Conservation (phyloP, 2,888 invertebrate genomes). For the Geophilus truncorum region DNA sequence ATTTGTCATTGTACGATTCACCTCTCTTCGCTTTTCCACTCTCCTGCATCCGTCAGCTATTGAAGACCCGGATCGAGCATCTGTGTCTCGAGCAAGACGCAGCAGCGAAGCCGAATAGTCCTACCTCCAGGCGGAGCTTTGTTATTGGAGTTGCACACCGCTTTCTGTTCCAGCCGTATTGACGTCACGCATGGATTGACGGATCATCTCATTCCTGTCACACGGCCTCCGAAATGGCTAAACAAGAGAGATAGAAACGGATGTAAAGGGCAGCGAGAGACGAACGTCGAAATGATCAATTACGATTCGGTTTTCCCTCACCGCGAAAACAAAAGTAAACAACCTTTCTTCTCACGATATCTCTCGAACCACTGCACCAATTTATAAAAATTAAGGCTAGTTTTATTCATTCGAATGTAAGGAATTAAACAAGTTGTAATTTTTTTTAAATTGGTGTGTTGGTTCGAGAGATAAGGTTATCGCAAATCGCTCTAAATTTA, state of each 20-base stretch:
- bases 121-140: slow-evolving; percentile 11
- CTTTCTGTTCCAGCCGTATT: background rate
- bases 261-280: background rate
- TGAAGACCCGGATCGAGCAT: background rate
- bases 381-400: no score
- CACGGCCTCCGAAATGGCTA: background rate
- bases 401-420: no score
- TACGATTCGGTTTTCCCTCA: background rate
- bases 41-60: slow-evolving; percentile 12
- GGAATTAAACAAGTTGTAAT: no score
- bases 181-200: background rate
- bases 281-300: background rate
- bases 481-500: no score
- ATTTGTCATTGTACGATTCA: slow-evolving; percentile 13
- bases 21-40: slow-evolving; percentile 7
- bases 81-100: slow-evolving; percentile 1
- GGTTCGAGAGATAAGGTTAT: no score
- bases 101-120: slow-evolving; percentile 15
- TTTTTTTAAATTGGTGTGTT: no score
- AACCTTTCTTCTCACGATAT: no score
- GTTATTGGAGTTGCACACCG: slow-evolving; percentile 18
- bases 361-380: no score
- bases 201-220: slow-evolving; percentile 10
- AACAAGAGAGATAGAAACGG: background rate
- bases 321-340: no score